Evolutionary conservation across 2,888 invertebrate genomes (phyloP).

Genomic region (Aricia artaxerxes): DNA sequence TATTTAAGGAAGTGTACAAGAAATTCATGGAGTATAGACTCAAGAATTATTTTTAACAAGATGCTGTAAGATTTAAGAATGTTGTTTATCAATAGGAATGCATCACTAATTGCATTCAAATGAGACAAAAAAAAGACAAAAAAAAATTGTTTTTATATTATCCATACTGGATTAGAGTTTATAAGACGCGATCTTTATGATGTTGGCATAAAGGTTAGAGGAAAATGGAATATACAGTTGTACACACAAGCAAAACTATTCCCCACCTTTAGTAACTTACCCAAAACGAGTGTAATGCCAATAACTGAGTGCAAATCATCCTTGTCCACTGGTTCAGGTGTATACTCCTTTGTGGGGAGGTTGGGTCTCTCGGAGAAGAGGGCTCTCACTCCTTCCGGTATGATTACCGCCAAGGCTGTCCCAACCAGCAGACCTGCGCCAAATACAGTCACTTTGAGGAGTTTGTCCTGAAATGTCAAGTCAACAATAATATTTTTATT

Average conservation of each 20-base stretch:
- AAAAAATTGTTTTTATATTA: no score
- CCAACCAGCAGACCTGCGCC: conserved; percentile 98
- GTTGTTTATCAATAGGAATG: no score
- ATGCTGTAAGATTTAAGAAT: no score
- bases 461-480: conserved; percentile 87
- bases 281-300: conserved; percentile 94
- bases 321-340: conserved; percentile 60
- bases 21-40: no score
- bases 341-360: conserved; percentile 62
- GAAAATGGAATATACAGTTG: not conserved
- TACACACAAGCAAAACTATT: not conserved
- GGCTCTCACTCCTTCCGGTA: conserved; percentile 98
- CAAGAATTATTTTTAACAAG: no score
- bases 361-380: conserved; percentile 76
- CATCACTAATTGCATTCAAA: no score
- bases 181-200: no score
- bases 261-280: conserved; percentile 49
- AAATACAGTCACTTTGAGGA: conserved; percentile 95
- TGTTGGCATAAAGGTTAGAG: no score
- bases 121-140: no score
- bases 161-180: no score
- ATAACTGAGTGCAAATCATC: conserved; percentile 89
- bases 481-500: not conserved
- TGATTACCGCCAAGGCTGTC: conserved; percentile 98
- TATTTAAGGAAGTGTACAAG: no score